Percentiles rank a stretch among this genome's conserved stretches.
These are phyloP conservation scores for Malacosoma neustria DNA, from an alignment of 2,888 invertebrate genomes.

Conservation along the genomic window DNA sequence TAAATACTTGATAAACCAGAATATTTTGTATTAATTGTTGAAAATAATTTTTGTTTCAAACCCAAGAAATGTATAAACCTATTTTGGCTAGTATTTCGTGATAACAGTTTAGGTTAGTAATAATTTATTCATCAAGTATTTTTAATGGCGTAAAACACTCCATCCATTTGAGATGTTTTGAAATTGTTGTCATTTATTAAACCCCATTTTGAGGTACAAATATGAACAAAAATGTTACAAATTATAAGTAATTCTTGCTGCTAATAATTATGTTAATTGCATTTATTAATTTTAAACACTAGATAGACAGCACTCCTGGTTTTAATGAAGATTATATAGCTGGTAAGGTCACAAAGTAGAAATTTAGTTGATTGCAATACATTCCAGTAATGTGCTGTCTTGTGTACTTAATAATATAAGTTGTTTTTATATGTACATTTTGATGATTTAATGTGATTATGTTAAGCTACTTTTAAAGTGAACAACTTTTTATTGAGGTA, in stretches of 20 bases:
- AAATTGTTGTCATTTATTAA: constrained; percentile 5
- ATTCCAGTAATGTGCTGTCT: constrained; percentile 68
- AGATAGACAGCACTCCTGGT: constrained; percentile 50
- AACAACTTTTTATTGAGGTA: constrained; percentile 33
- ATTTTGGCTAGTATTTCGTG: constrained; percentile 37
- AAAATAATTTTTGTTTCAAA: too few species aligned
- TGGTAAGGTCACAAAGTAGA: not conserved
- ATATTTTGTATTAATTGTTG: too few species aligned
- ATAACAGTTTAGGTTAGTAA: constrained; percentile 25
- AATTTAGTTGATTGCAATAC: constrained; percentile 24
- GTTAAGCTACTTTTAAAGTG: constrained; percentile 33
- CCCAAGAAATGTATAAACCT: too few species aligned
- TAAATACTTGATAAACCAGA: too few species aligned
- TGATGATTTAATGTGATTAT: constrained; percentile 53
- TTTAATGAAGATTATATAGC: constrained; percentile 4
- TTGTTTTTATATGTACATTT: constrained; percentile 63
- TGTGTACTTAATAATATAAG: constrained; percentile 56
- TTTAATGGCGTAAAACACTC: constrained; percentile 1
- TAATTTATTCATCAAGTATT: constrained; percentile 1
- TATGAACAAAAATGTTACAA: constrained; percentile 8
- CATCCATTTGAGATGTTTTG: not conserved
- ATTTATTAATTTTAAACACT: constrained; percentile 54
- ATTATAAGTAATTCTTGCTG: constrained; percentile 5
- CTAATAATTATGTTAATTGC: constrained; percentile 26
- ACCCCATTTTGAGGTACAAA: not conserved